phyloP scores from a whole-genome alignment of 2,888 invertebrate species.

The Pycnomerus fuliginosus region DNA sequence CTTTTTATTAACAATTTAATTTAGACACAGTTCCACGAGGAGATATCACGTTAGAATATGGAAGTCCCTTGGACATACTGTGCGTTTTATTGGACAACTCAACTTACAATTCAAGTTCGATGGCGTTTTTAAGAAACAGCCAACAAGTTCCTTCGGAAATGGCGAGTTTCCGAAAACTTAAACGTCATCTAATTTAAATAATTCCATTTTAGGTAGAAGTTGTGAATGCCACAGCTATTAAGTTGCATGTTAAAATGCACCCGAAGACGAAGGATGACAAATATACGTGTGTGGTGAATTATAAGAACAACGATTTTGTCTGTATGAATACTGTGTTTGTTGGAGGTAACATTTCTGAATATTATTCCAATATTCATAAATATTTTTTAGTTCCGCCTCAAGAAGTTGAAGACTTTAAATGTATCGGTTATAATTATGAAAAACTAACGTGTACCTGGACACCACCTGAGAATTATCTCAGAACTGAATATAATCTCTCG shows the following conservation, averaged over 20 bases:
- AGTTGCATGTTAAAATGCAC: slow-evolving; percentile 58
- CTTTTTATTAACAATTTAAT: slow-evolving; percentile 12
- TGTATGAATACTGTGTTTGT: slow-evolving; percentile 60
- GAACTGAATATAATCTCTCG: slow-evolving; percentile 58
- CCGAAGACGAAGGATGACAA: slow-evolving; percentile 54
- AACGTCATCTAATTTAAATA: slow-evolving; percentile 4
- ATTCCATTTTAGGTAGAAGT: slow-evolving; percentile 51
- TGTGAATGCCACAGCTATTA: slow-evolving; percentile 65
- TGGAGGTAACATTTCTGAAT: slow-evolving; percentile 53
- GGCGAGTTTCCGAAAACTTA: slow-evolving; percentile 28
- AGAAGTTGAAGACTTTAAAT: slow-evolving; percentile 68
- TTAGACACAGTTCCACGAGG: slow-evolving; percentile 48
- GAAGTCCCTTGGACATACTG: slow-evolving; percentile 62
- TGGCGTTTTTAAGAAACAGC: slow-evolving; percentile 54
- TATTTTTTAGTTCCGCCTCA: slow-evolving; percentile 55
- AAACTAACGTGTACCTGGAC: slow-evolving; percentile 75
- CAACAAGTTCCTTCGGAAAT: slow-evolving; percentile 50
- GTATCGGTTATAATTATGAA: slow-evolving; percentile 72
- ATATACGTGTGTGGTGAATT: slow-evolving; percentile 58
- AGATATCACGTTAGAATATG: slow-evolving; percentile 57
- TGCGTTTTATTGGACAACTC: slow-evolving; percentile 60
- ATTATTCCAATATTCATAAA: slow-evolving; percentile 7
- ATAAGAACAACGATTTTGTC: slow-evolving; percentile 39
- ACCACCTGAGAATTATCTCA: slow-evolving; percentile 58
- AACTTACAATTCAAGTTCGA: slow-evolving; percentile 56